Evolutionary conservation across 1,140 invertebrate genomes (phyloP).

Genomic region (Drosophila nasuta): DNA sequence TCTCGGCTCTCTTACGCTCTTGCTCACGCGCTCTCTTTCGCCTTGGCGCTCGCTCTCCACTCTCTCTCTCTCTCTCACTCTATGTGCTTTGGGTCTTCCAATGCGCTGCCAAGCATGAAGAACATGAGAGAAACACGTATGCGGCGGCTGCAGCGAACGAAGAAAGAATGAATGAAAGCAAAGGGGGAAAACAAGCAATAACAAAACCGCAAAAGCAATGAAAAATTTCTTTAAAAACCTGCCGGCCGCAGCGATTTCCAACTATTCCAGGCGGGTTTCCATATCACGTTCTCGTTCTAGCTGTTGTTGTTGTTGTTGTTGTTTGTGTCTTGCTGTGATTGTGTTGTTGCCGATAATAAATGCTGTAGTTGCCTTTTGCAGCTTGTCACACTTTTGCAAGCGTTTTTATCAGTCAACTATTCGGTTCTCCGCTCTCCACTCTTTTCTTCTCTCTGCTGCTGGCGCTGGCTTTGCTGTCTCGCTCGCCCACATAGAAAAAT

Average conservation of each 20-base stretch:
- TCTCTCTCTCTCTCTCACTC: neutral
- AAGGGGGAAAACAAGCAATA: slow-evolving; percentile 35
- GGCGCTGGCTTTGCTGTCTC: slow-evolving; percentile 1
- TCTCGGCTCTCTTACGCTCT: slow-evolving; percentile 19
- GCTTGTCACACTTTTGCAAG: slow-evolving; percentile 19
- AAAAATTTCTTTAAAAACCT: slow-evolving; percentile 44
- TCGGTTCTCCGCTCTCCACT: slow-evolving; percentile 9
- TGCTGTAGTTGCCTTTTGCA: slow-evolving; percentile 21
- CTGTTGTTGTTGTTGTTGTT: slow-evolving; percentile 4
- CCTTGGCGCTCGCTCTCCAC: slow-evolving; percentile 10
- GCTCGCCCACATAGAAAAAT: slow-evolving; percentile 19
- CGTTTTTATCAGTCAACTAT: slow-evolving; percentile 50
- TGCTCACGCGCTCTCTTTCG: neutral
- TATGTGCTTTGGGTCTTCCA: neutral
- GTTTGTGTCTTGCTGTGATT: neutral
- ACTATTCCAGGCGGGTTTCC: slow-evolving; percentile 31
- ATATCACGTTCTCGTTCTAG: slow-evolving; percentile 15
- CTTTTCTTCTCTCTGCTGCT: slow-evolving; percentile 2
- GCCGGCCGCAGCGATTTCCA: slow-evolving; percentile 15
- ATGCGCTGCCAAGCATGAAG: slow-evolving; percentile 41
- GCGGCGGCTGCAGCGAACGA: slow-evolving; percentile 25
- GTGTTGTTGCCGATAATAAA: slow-evolving; percentile 8
- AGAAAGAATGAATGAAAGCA: slow-evolving; percentile 23
- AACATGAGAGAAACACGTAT: slow-evolving; percentile 17
- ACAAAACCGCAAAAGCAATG: slow-evolving; percentile 52